These are phyloP conservation scores for Camponotus fellah DNA, from an alignment of 2,888 invertebrate genomes.

Conservation along the genomic window DNA sequence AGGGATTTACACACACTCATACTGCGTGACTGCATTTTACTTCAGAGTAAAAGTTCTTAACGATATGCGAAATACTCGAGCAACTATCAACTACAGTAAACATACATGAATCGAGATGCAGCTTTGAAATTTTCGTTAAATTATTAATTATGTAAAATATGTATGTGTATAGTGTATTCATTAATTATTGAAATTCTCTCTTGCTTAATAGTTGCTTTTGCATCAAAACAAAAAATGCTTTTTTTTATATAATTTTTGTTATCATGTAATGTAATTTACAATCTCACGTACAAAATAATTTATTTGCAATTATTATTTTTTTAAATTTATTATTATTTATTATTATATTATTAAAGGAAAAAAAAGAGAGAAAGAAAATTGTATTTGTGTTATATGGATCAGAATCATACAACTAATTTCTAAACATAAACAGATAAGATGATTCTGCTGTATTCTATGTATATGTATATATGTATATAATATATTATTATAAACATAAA, in stretches of 20 bases:
- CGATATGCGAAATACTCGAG: background rate
- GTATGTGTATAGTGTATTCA: background rate
- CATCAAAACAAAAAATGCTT: background rate
- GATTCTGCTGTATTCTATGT: no score
- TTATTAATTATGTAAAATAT: conserved; percentile 1
- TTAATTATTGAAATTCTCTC: background rate
- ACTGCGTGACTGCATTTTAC: conserved; percentile 4
- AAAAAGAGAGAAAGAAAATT: no score
- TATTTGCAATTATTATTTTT: background rate
- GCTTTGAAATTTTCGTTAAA: conserved; percentile 15
- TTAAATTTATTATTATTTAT: background rate
- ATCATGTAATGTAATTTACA: background rate
- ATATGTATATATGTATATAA: no score
- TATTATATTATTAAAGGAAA: no score
- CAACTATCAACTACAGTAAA: background rate
- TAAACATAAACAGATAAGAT: no score
- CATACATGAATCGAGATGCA: background rate
- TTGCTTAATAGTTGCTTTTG: background rate
- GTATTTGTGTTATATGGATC: no score
- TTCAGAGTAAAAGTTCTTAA: conserved; percentile 13
- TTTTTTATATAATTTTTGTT: background rate
- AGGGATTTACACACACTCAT: conserved; percentile 1
- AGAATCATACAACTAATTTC: no score
- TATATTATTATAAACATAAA: no score
- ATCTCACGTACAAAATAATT: background rate